Evolutionary conservation across 2,797 vertebrate genomes (phyloP), one percentile per base, ranked within the genome.

Genomic region (Calcarius lapponicus): DNA sequence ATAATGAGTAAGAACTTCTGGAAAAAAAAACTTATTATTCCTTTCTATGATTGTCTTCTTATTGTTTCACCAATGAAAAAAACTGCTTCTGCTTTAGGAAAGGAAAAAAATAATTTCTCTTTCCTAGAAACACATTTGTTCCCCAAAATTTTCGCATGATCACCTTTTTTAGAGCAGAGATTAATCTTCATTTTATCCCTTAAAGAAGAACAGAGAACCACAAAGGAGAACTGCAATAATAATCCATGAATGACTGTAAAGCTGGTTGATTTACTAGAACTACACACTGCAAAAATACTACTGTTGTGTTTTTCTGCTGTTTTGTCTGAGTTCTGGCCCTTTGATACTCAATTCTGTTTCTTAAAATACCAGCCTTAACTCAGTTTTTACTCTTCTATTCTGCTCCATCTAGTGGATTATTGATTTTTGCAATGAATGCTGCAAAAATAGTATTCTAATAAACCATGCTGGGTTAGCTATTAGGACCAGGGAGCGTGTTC

Each of bases 331-430:
- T 73, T 28, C 56, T 54, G 32, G 65, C 45, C 79, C 65, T 93
- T 66, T 60, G 50, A 93, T 50, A 89, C 58, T 92, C 75, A 90
- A 43, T 78, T 91, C 70, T 38, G 62, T 60, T 91, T 70, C 64
- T 80, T 91, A 88, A 90, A 67, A 79, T 31, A 87, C 38, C 81
- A 87, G n/a, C 29, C 50, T 88, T 89, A 85, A 76, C 86, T 94
- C 76, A 65, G 70, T 72, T 96, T 94, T 96, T 92, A 91, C 61
- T 86, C 85, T 96, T 97, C 95, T 62, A 92, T 71, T 94, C 96
- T 97, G 96, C 95, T 97, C 97, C 97, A 97, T 97, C 97, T 97
- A 97, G 94, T 97, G 97, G 97, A 97, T 93, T 74, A 88, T 92
- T 93, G 92, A 89, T 92, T 91, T 97, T 85, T 92, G 90, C 96